Conservation (phyloP, 1,140 invertebrate species). For the Sweltsa coloradensis region DNA sequence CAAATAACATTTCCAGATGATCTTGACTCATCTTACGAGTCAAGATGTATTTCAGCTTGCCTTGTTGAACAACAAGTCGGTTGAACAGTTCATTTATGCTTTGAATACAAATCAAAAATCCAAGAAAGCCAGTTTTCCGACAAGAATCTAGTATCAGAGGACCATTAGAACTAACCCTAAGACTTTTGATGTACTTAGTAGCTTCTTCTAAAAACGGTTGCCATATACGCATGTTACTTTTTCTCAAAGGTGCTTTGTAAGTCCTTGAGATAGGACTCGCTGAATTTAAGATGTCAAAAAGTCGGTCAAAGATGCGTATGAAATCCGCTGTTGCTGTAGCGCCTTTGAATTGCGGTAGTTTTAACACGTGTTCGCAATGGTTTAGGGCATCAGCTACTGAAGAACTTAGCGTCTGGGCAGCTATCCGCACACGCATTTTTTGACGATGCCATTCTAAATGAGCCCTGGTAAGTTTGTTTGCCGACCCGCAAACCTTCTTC, state of each 20-base stretch:
- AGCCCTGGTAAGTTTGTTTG: slow-evolving; percentile 11
- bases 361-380: slow-evolving; percentile 7
- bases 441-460: slow-evolving; percentile 12
- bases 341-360: slow-evolving; percentile 2
- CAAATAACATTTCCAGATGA: slow-evolving; percentile 30
- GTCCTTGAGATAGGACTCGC: slow-evolving; percentile 1
- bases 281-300: slow-evolving; percentile 18
- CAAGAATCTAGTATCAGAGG: not conserved
- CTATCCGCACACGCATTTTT: slow-evolving; percentile 15
- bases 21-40: slow-evolving; percentile 26
- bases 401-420: slow-evolving; percentile 8
- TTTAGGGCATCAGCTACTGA: slow-evolving; percentile 11
- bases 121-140: slow-evolving; percentile 23
- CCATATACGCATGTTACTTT: slow-evolving; percentile 8
- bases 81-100: slow-evolving; percentile 20
- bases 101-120: slow-evolving; percentile 20
- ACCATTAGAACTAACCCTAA: not conserved
- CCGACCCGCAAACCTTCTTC: slow-evolving; percentile 7
- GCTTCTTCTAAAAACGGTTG: slow-evolving; percentile 2
- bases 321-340: slow-evolving; percentile 6
- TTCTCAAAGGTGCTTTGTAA: slow-evolving; percentile 14
- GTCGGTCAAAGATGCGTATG: slow-evolving; percentile 2
- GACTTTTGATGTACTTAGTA: slow-evolving; percentile 4
- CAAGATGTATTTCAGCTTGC: slow-evolving; percentile 11
- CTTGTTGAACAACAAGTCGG: slow-evolving; percentile 15